Conservation (phyloP, 2,113 vertebrate genomes). For the Lamprologus tigripictilis region DNA sequence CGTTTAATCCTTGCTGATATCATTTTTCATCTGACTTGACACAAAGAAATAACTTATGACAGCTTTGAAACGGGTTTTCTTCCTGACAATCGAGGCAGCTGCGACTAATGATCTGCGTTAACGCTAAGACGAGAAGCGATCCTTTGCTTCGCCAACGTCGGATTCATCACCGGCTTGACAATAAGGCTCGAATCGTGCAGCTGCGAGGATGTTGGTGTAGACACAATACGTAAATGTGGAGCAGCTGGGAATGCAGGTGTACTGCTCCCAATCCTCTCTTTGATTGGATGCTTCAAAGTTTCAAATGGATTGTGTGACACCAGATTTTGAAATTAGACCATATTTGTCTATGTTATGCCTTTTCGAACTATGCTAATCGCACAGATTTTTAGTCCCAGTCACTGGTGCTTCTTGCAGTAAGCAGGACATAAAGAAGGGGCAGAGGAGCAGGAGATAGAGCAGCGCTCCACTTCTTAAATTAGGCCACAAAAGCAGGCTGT, state of each 20-base stretch:
- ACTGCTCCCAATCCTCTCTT: neutral
- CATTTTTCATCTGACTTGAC: neutral
- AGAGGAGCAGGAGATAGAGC: neutral
- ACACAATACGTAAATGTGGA: neutral
- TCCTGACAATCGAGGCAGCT: slow-evolving; percentile 27
- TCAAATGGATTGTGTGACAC: neutral
- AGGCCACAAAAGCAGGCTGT: slow-evolving; percentile 36
- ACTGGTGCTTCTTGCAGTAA: neutral
- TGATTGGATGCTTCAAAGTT: neutral
- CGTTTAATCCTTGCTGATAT: neutral
- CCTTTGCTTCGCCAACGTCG: slow-evolving; percentile 35
- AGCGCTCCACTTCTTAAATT: slow-evolving; percentile 39
- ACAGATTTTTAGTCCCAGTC: neutral
- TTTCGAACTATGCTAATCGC: slow-evolving; percentile 22
- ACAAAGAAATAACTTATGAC: neutral
- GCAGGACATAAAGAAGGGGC: slow-evolving; percentile 9
- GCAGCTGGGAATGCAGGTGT: neutral
- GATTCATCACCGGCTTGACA: slow-evolving; percentile 41
- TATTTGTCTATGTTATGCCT: neutral
- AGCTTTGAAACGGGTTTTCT: neutral
- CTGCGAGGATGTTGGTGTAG: slow-evolving; percentile 4
- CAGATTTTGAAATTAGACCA: neutral
- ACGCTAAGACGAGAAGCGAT: slow-evolving; percentile 30
- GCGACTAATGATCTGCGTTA: slow-evolving; percentile 48
- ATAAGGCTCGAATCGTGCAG: slow-evolving; percentile 12